Evolutionary conservation across 1,140 invertebrate genomes (phyloP).

Genomic region (Drosophila parvula): DNA sequence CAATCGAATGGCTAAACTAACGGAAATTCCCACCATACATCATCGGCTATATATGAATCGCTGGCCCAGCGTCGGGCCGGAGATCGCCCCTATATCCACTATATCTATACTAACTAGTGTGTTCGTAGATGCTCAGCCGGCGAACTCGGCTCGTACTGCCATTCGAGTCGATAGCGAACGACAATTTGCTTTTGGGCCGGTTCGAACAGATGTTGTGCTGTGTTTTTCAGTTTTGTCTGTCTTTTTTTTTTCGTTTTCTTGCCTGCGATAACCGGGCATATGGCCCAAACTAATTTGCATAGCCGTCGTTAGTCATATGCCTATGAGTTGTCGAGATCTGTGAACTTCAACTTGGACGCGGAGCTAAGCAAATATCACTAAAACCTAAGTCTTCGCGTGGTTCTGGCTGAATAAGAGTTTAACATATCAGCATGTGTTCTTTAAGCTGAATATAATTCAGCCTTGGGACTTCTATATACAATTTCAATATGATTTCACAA

Average conservation of each 20-base stretch:
- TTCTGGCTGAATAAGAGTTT: background rate
- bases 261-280: constrained; percentile 43
- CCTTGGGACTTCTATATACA: too few relatives aligned
- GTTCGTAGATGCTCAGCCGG: constrained; percentile 12
- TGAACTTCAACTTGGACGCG: constrained; percentile 44
- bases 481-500: too few relatives aligned
- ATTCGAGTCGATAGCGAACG: constrained; percentile 12
- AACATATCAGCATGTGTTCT: background rate
- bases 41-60: constrained; percentile 64
- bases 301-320: constrained; percentile 45
- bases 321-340: constrained; percentile 43
- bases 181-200: constrained; percentile 18
- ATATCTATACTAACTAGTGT: constrained; percentile 41
- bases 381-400: background rate
- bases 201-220: constrained; percentile 34
- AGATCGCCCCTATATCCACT: constrained; percentile 37
- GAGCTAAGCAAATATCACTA: constrained; percentile 5
- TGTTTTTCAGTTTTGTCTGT: constrained; percentile 5
- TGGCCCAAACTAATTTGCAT: constrained; percentile 53
- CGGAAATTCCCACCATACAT: constrained; percentile 81
- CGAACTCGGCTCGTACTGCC: constrained; percentile 5
- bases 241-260: constrained; percentile 11
- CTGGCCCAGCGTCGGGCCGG: constrained; percentile 20
- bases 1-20: constrained; percentile 59
- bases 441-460: background rate